phyloP scores from a whole-genome alignment of 2,888 invertebrate genomes.

The Catocala sponsa region DNA sequence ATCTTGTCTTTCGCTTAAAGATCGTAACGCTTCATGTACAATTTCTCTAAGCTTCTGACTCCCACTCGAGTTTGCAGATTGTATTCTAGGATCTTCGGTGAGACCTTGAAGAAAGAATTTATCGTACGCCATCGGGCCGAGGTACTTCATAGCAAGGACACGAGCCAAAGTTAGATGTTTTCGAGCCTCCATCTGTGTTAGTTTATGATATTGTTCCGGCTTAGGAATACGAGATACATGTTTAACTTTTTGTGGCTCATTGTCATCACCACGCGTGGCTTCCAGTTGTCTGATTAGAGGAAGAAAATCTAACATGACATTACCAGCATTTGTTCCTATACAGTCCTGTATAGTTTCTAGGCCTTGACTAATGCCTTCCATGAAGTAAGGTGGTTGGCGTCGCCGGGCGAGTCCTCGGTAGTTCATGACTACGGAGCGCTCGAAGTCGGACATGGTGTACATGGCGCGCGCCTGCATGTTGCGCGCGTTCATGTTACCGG shows the following conservation, averaged over 20 bases:
- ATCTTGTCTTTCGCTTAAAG: constrained; percentile 77
- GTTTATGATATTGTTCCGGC: constrained; percentile 65
- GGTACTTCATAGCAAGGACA: constrained; percentile 83
- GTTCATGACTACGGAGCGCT: constrained; percentile 81
- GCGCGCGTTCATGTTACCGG: constrained; percentile 77
- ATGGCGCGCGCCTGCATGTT: constrained; percentile 82
- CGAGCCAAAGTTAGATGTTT: constrained; percentile 74
- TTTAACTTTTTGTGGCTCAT: constrained; percentile 61
- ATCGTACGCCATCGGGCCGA: constrained; percentile 84
- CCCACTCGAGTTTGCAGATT: constrained; percentile 76
- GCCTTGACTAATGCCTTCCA: constrained; percentile 82
- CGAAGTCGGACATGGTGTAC: constrained; percentile 83
- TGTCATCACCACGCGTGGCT: constrained; percentile 58
- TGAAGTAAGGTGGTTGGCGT: constrained; percentile 79
- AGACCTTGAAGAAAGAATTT: constrained; percentile 80
- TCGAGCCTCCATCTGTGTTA: constrained; percentile 80
- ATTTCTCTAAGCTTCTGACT: constrained; percentile 64
- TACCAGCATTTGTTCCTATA: constrained; percentile 79
- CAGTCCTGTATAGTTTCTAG: constrained; percentile 83
- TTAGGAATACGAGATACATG: constrained; percentile 78
- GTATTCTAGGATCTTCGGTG: constrained; percentile 68
- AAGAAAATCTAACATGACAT: constrained; percentile 78
- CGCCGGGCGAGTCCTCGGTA: constrained; percentile 72
- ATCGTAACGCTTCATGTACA: constrained; percentile 71
- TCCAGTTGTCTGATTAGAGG: constrained; percentile 78